These are phyloP conservation scores for Sitta carolinensis DNA, from an alignment of 2,797 vertebrate species.

Conservation along the genomic window DNA sequence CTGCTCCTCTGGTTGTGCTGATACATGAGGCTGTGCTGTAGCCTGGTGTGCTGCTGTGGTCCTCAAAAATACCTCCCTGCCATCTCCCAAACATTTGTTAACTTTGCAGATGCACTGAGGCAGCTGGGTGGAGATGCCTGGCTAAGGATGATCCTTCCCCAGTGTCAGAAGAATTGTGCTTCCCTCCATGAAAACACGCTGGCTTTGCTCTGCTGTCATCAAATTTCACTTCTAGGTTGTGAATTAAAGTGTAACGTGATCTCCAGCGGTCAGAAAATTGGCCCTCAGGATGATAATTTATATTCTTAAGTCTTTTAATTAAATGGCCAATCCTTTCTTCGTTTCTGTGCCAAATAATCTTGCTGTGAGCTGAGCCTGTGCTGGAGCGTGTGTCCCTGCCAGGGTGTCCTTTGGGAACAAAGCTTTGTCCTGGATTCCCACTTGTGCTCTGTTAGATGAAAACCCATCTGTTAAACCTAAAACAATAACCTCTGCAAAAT, in stretches of 20 bases:
- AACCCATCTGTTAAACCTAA: neutral
- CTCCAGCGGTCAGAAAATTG: slow-evolving; percentile 42
- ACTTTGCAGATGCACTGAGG: neutral
- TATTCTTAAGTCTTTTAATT: slow-evolving; percentile 49
- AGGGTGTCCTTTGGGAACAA: neutral
- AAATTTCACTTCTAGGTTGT: slow-evolving; percentile 44
- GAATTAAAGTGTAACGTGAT: slow-evolving; percentile 48
- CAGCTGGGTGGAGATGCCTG: slow-evolving; percentile 27
- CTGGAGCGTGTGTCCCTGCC: neutral
- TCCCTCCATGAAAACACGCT: neutral
- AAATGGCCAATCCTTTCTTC: neutral
- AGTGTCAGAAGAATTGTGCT: neutral
- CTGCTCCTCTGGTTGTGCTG: neutral
- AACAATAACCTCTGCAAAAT: neutral
- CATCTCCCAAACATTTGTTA: neutral
- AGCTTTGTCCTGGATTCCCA: neutral
- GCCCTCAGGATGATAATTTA: slow-evolving; percentile 37
- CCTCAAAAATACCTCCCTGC: neutral
- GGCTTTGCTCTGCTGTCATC: slow-evolving; percentile 23
- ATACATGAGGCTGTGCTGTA: neutral
- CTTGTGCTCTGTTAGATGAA: neutral
- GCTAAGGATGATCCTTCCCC: neutral
- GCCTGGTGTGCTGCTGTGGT: neutral
- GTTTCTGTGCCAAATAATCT: slow-evolving; percentile 1
- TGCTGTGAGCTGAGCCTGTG: neutral